Evolutionary conservation across 2,888 invertebrate genomes (phyloP).

Genomic region (Steinernema carpocapsae): DNA sequence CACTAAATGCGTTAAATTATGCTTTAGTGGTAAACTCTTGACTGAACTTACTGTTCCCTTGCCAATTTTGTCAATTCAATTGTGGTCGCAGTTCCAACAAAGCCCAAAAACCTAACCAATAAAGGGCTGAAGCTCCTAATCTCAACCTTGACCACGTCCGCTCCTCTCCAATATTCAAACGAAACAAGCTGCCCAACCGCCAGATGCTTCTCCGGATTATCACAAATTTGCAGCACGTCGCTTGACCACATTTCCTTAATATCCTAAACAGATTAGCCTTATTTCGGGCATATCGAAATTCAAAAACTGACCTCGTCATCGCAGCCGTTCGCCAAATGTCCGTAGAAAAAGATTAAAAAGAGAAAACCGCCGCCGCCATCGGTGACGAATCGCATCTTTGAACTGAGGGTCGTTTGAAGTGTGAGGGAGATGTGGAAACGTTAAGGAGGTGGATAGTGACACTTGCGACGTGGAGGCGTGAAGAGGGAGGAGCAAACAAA

Average conservation of each 20-base stretch:
- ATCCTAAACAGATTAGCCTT: slow-evolving; percentile 31
- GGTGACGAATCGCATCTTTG: slow-evolving; percentile 24
- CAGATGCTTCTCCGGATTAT: slow-evolving; percentile 12
- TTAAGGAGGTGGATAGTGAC: slow-evolving; percentile 19
- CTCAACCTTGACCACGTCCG: not conserved
- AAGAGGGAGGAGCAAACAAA: not conserved
- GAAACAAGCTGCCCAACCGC: slow-evolving; percentile 9
- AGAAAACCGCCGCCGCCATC: slow-evolving; percentile 13
- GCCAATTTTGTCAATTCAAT: not conserved
- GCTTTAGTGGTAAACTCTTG: not conserved
- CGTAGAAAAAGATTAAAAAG: slow-evolving; percentile 5
- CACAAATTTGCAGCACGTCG: slow-evolving; percentile 6
- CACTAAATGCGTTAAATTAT: not conserved
- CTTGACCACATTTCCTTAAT: slow-evolving; percentile 14
- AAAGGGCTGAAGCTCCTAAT: not conserved
- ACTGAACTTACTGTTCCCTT: not conserved
- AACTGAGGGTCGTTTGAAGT: not conserved
- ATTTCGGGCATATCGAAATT: not conserved
- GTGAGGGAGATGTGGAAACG: not conserved
- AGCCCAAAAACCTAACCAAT: not conserved
- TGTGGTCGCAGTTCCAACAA: not conserved
- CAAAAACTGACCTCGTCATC: slow-evolving; percentile 15
- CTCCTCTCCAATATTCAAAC: not conserved
- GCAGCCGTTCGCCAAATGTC: not conserved
- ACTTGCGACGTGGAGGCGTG: not conserved